Conservation (phyloP, 2,113 vertebrate genomes). For the Nothobranchius furzeri region DNA sequence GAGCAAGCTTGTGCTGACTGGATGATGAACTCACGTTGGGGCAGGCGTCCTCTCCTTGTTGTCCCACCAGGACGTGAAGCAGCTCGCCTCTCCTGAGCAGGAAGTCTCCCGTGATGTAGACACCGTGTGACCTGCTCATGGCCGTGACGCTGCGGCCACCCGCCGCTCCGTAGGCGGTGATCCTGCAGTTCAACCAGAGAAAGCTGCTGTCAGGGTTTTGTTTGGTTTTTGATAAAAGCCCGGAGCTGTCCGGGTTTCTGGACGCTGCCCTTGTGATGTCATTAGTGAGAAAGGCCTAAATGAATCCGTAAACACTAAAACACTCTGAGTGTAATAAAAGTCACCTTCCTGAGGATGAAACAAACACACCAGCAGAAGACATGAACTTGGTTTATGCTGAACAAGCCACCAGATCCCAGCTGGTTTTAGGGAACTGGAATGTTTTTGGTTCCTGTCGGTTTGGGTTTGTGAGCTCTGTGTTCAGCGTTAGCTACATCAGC, state of each 20-base stretch:
- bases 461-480: constrained; percentile 37
- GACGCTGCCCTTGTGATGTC: neutral
- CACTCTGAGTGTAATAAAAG: neutral
- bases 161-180: constrained; percentile 92
- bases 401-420: too few relatives aligned
- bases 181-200: constrained; percentile 73
- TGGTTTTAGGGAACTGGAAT: constrained; percentile 25
- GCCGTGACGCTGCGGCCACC: constrained; percentile 93
- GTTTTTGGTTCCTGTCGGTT: constrained; percentile 54
- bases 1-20: too few relatives aligned
- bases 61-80: constrained; percentile 93
- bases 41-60: constrained; percentile 94
- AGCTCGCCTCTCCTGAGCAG: constrained; percentile 86
- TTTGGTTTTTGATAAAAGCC: neutral
- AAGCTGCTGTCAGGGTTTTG: neutral
- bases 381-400: neutral
- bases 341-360: neutral
- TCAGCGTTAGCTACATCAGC: constrained; percentile 66
- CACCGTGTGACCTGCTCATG: constrained; percentile 86
- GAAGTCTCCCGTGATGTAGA: constrained; percentile 90
- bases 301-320: neutral
- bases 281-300: neutral
- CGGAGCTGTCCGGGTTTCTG: too few relatives aligned
- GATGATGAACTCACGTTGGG: constrained; percentile 83
- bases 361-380: neutral